A percentile compares a stretch with the other conserved stretches of the same genome.
phyloP scores from a whole-genome alignment of 2,888 invertebrate genomes.

The Scaeva pyrastri region DNA sequence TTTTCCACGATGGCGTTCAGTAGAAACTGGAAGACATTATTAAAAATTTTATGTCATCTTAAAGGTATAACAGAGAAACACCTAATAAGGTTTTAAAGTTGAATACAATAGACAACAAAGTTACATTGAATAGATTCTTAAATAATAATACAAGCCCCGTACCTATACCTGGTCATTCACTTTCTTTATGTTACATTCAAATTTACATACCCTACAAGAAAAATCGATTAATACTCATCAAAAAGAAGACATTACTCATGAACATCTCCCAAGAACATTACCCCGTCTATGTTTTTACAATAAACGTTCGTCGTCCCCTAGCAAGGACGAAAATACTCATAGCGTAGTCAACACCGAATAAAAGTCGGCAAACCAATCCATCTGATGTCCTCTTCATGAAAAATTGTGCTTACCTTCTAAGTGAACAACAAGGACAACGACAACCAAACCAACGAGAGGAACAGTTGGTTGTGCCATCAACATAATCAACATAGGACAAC shows the following conservation, averaged over 20 bases:
- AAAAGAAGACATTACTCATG: background rate
- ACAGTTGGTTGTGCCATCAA: constrained; percentile 52
- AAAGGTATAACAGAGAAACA: too few relatives aligned
- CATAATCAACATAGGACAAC: constrained; percentile 56
- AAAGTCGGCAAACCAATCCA: background rate
- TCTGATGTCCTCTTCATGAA: background rate
- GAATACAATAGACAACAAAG: too few relatives aligned
- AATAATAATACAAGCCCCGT: too few relatives aligned
- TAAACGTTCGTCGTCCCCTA: constrained; percentile 9
- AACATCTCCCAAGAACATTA: background rate
- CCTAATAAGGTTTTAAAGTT: too few relatives aligned
- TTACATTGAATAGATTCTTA: too few relatives aligned
- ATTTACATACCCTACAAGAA: background rate
- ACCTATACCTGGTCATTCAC: background rate
- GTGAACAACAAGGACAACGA: constrained; percentile 23
- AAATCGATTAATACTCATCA: background rate
- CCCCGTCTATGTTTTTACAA: background rate
- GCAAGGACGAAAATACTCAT: constrained; percentile 29
- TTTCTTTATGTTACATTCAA: background rate
- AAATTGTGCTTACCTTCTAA: background rate
- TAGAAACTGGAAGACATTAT: too few relatives aligned
- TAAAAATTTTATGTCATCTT: too few relatives aligned
- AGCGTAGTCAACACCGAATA: background rate
- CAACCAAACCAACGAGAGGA: background rate
- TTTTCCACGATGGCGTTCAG: too few relatives aligned